phyloP scores from a whole-genome alignment of 2,797 vertebrate species.

The Pseudochirops cupreus region DNA sequence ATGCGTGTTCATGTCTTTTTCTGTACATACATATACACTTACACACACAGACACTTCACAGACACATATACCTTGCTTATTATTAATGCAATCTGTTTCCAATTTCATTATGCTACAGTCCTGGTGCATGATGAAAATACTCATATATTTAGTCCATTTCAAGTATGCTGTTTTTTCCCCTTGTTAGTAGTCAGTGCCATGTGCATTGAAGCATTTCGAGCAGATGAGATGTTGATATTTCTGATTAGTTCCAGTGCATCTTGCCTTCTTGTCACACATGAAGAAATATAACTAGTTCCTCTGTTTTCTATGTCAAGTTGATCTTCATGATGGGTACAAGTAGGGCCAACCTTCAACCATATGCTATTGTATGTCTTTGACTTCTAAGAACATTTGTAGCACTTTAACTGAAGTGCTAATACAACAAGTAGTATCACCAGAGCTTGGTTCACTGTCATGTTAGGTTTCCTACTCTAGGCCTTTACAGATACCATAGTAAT shows the following conservation, averaged over 20 bases:
- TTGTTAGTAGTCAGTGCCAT: background rate
- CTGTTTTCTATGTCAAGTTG: background rate
- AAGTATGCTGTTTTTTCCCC: background rate
- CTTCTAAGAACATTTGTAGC: background rate
- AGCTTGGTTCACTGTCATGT: background rate
- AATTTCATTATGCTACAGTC: background rate
- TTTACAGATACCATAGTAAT: background rate
- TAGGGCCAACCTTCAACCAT: background rate
- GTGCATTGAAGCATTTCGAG: background rate
- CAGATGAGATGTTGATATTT: background rate
- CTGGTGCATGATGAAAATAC: background rate
- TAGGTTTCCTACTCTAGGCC: background rate
- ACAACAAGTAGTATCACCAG: background rate
- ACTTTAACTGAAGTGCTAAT: background rate
- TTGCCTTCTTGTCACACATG: background rate
- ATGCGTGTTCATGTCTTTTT: background rate
- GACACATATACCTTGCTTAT: background rate
- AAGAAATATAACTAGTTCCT: background rate
- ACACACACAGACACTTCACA: background rate
- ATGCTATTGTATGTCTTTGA: background rate
- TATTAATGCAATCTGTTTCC: background rate
- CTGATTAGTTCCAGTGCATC: background rate
- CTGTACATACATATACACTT: background rate
- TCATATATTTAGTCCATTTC: background rate
- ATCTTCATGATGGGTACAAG: background rate